Evolutionary conservation across 2,888 invertebrate genomes (phyloP).

Genomic region (Mongoloraphidia duomilia): DNA sequence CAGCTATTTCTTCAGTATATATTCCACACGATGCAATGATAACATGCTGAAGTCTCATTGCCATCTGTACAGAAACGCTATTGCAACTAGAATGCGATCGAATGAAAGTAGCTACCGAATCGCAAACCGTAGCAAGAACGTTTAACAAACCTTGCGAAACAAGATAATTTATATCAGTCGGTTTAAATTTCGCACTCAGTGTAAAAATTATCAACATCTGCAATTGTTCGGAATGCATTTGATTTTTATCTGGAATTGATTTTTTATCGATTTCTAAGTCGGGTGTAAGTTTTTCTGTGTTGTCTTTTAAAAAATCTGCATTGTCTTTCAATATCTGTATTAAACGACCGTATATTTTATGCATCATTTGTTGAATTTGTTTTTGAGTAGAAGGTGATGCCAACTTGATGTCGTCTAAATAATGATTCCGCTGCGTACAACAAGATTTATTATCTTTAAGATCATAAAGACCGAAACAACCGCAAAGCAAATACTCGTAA

Average conservation of each 20-base stretch:
- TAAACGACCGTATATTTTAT: conserved; percentile 36
- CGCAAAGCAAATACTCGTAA: conserved; percentile 37
- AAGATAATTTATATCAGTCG: conserved; percentile 39
- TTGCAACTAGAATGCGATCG: conserved; percentile 8
- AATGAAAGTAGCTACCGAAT: conserved; percentile 13
- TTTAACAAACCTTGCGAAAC: conserved; percentile 38
- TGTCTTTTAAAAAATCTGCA: conserved; percentile 20
- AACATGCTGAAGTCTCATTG: conserved; percentile 37
- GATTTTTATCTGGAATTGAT: no score
- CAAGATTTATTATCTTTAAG: conserved; percentile 23
- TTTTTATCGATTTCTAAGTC: no score
- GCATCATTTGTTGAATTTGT: conserved; percentile 35
- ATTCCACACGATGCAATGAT: conserved; percentile 38
- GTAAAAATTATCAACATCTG: conserved; percentile 37
- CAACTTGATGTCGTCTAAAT: conserved; percentile 39
- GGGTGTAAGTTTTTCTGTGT: no score
- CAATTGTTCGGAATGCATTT: conserved; percentile 21
- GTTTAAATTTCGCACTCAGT: conserved; percentile 37
- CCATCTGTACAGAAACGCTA: conserved; percentile 21
- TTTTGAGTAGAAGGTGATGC: conserved; percentile 34
- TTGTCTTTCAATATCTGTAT: conserved; percentile 30
- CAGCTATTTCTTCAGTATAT: conserved; percentile 33
- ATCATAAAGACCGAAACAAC: conserved; percentile 35
- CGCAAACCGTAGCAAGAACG: conserved; percentile 25
- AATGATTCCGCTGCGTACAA: conserved; percentile 35